Evolutionary conservation across 2,888 invertebrate genomes (phyloP), one percentile per base, ranked within the genome.

Genomic region (Xylota segnis): DNA sequence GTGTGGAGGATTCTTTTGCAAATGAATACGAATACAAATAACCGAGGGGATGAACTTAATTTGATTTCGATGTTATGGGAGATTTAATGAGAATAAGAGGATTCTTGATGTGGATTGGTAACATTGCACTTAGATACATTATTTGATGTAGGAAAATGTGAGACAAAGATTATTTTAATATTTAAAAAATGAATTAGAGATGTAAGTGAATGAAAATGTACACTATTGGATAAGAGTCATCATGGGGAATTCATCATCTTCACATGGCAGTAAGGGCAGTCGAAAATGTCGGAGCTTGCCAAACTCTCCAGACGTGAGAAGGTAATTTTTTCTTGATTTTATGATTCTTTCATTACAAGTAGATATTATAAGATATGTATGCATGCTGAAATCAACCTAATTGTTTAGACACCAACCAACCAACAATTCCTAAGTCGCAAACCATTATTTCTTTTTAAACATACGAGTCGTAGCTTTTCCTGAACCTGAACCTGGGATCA

Each of bases 261-360:
- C 91, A 47, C 90, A 89, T 88, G 83, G 88, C 83, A 89, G 89
- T 58, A 92, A 91, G 89, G 91, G 83, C 78, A 90, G 90, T 83
- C 90, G 92, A 45, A 92, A 92, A 90, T 92, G 92, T 88, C 92
- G 96, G 90, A 96, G 96, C 92, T 93, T 96, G 90, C 96, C 96
- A 83, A 96, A 96, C 88, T 96, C 96, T 74, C 96, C 96, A 89
- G 95, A 95, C 94, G 95, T 95, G 84, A 93, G 95, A 92, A 95
- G 95, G 95, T 95, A 94, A 89, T 68, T 76, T 50, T 43, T 58
- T 2, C 1, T 52, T 34, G 2, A 9, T 54, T 72, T 7, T n/a
- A 34, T 6, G 5, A 2, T 23, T n/a, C 12, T 10, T 37, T 37
- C 5, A 32, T 32, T n/a, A n/a, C n/a, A n/a, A n/a, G n/a, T n/a